Evolutionary conservation across 1,140 invertebrate genomes (phyloP).

Genomic region (Lordiphosa collinella): DNA sequence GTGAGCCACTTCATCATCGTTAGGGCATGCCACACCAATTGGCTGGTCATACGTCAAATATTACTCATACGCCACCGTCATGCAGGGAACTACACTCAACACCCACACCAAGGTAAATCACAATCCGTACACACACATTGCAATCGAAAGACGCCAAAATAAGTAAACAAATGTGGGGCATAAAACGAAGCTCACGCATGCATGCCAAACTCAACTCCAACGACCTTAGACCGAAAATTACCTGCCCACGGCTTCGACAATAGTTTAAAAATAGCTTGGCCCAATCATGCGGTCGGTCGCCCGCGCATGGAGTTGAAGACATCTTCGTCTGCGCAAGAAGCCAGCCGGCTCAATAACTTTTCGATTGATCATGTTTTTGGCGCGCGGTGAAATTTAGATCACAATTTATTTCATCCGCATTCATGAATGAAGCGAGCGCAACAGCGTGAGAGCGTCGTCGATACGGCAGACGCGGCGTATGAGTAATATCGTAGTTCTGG

Average conservation of each 20-base stretch:
- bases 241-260: constrained; percentile 25
- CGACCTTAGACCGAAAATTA: constrained; percentile 3
- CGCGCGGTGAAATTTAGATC: constrained; percentile 56
- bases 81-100: constrained; percentile 26
- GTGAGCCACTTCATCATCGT: neutral
- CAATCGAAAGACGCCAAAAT: constrained; percentile 11
- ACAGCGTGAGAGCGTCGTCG: constrained; percentile 25
- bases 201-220: constrained; percentile 2
- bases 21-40: neutral
- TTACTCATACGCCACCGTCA: constrained; percentile 63
- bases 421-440: constrained; percentile 10
- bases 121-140: neutral
- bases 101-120: constrained; percentile 7
- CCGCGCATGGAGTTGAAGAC: neutral
- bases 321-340: neutral
- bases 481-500: constrained; percentile 72
- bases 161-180: neutral
- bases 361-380: constrained; percentile 59
- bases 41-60: constrained; percentile 31
- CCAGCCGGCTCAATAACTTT: constrained; percentile 43
- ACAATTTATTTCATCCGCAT: constrained; percentile 10
- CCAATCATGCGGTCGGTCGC: constrained; percentile 41
- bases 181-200: too few species aligned
- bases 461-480: constrained; percentile 42
- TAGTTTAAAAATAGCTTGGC: constrained; percentile 57